Evolutionary conservation across 2,797 vertebrate genomes (phyloP), one percentile per base, ranked within the genome.

Genomic region (Hydrolagus colliei): DNA sequence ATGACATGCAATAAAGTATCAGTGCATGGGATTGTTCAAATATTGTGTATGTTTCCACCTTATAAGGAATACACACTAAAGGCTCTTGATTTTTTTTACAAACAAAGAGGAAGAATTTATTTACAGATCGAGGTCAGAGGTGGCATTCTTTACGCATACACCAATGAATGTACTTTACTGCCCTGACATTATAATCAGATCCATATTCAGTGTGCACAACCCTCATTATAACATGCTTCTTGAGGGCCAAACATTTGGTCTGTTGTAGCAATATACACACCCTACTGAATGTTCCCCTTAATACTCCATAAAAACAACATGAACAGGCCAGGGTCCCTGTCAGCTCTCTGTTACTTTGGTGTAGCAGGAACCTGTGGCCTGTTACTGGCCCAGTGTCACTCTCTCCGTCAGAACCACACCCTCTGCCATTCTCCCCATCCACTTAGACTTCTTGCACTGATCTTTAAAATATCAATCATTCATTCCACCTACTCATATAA

Each of bases 41-140:
- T 68, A 41, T 52, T 71, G 79, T 41, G 65, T 32, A 84, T 84
- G 79, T 84, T 84, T 84, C 65, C 32, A 84, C 79, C 52, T 52
- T 84, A 67, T 71, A 35, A 67, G 22, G 79, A 68, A 27, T 67
- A 9, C 5, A 65, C 16, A 14, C 32, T 35, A 35, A 71, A 68
- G 65, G 16, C 65, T 82, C 62, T 41, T 84, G 32, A 84, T 84
- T 11, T 71, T 67, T 35, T 52, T 52, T 52, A 52, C 41, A 52
- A 0, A 52, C 79, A 84, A 35, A 84, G 65, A 67, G 14, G 65
- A 68, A 65, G 79, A 84, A 84, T 84, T 63, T 68, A 59, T 41
- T 82, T 82, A 68, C 32, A 84, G 79, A 84, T 68, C 61, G 32
- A 35, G 65, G 16, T 68, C 32, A 84, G 41, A 71, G 65, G 79